Base-by-base conservation (phyloP, 1,140 invertebrate species). In the Drosophila paulistorum region DNA sequence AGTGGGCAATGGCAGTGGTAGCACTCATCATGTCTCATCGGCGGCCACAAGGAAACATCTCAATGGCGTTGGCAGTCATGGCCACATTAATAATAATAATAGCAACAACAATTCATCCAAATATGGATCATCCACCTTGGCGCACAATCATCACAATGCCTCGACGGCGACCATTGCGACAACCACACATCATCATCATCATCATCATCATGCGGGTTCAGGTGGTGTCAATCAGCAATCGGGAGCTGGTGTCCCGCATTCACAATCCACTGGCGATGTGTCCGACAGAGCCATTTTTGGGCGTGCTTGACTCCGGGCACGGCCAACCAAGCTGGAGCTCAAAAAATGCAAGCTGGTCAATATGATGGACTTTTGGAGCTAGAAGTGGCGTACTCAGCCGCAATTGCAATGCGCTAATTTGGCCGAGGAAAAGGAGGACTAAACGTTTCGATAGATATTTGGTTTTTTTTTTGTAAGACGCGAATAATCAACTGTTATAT, bases 241-340 rank as follows among this genome's bases (percentile, higher is more conserved):
- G 57, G 30, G 30, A 30, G 70, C 64, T 35, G 74, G 77, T 69
- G 93, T 94, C 74, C 93, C 94, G 3, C 94, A 94, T 83, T 94
- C 94, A 3, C 94, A 94, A 79, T 94, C 93, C 14, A 94, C 94
- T 3, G 94, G 94, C 14, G 94, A 94, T 91, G 94, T 94, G 14
- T 91, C 94, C 55, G 83, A 87, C 67, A 82, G 83, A 33, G 93
- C 94, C 67, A 94, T 94, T 91, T 92, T 94, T 77, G 93, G 94
- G 61, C 91, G 94, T n/a, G 94, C 94, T 94, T 94, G 94, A 94
- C 91, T 89, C 69, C 77, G 85, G 62, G 84, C 90, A n/a, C 68
- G 91, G 63, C 84, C 91, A 68, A 91, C 89, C n/a, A 91, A 92
- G 77, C 69, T 91, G 67, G 91, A 92, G 81, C 81, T 92, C 62